A percentile compares a stretch with the other conserved stretches of the same genome.
phyloP scores from a whole-genome alignment of 2,888 invertebrate genomes.

The Drosophila anceps region DNA sequence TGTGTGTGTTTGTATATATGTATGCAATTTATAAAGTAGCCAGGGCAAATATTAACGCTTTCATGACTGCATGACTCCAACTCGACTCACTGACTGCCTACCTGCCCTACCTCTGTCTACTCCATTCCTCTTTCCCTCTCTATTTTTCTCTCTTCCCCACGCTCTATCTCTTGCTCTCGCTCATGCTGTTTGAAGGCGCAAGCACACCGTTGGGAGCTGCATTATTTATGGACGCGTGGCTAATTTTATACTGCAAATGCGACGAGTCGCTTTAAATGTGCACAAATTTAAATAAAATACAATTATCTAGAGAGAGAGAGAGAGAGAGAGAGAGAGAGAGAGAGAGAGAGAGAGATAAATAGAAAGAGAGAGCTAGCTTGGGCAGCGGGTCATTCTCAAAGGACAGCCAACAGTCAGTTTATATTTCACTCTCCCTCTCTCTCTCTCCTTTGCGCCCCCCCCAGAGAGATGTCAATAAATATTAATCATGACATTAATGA shows the following conservation, averaged over 20 bases:
- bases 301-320: constrained; percentile 22
- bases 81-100: neutral
- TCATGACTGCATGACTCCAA: neutral
- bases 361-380: neutral
- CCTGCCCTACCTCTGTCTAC: neutral
- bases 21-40: constrained; percentile 14
- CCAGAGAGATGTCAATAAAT: constrained; percentile 73
- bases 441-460: neutral
- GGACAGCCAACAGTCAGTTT: constrained; percentile 13
- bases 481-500: constrained; percentile 82
- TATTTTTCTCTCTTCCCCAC: too few relatives aligned
- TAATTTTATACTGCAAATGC: constrained; percentile 58
- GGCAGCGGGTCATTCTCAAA: constrained; percentile 4
- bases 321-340: neutral
- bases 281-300: constrained; percentile 48
- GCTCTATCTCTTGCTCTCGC: neutral
- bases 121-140: neutral
- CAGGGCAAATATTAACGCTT: constrained; percentile 24
- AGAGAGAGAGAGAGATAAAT: too few relatives aligned
- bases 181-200: constrained; percentile 31
- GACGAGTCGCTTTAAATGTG: constrained; percentile 28
- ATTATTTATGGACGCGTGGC: constrained; percentile 64
- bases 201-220: constrained; percentile 66
- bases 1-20: neutral
- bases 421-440: constrained; percentile 1